phyloP scores from a whole-genome alignment of 2,113 vertebrate genomes.

The Lagenorhynchus albirostris region DNA sequence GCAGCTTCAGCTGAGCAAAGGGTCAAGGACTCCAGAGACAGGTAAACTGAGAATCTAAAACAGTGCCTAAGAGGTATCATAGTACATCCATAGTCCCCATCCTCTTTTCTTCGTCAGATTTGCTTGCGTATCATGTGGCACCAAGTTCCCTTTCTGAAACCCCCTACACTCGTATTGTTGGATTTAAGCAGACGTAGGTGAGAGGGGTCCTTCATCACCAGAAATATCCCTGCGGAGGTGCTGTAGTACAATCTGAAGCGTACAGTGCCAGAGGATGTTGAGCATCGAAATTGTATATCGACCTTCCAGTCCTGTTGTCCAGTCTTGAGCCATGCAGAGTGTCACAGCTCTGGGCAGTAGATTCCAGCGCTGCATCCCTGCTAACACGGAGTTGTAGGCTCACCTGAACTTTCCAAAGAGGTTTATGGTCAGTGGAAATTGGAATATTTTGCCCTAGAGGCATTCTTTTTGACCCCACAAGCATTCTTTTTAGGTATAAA shows the following conservation, averaged over 20 bases:
- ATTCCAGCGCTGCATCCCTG: not conserved
- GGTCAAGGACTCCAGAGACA: not conserved
- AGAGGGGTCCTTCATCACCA: not conserved
- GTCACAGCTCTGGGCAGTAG: not conserved
- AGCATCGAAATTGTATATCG: not conserved
- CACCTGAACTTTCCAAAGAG: not conserved
- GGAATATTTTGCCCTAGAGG: not conserved
- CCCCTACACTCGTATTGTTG: not conserved
- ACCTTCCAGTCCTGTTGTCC: not conserved
- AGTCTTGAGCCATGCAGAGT: not conserved
- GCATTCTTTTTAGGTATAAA: not conserved
- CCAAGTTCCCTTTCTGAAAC: not conserved
- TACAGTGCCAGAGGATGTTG: too few relatives aligned
- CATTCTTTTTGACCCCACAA: not conserved
- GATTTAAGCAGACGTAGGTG: not conserved
- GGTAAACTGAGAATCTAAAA: not conserved
- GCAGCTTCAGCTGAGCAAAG: not conserved
- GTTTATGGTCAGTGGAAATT: not conserved
- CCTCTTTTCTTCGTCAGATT: not conserved
- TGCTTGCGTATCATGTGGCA: not conserved
- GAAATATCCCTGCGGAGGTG: not conserved
- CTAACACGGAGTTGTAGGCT: not conserved
- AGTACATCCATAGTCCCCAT: not conserved
- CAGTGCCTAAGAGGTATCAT: not conserved
- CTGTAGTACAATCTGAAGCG: not conserved